These are phyloP conservation scores for Bothrops jararaca DNA, from an alignment of 2,113 vertebrate genomes.

Conservation along the genomic window DNA sequence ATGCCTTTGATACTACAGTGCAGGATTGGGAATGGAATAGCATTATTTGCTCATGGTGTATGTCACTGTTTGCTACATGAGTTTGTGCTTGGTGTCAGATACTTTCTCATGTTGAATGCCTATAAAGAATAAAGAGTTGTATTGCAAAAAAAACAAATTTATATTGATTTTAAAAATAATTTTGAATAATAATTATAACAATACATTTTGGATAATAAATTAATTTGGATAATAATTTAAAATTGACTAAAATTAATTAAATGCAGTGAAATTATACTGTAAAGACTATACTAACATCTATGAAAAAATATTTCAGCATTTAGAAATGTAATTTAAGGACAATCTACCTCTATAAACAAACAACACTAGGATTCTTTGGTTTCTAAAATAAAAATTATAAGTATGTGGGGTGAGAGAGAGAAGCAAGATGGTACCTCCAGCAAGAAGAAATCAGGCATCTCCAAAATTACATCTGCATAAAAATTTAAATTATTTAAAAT, in stretches of 20 bases:
- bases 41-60: conserved; percentile 46
- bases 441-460: neutral
- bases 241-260: neutral
- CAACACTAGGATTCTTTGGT: neutral
- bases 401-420: neutral
- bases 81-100: conserved; percentile 36
- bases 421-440: neutral
- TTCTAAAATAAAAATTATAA: neutral
- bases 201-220: neutral
- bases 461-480: neutral
- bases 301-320: neutral
- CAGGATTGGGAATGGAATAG: conserved; percentile 46
- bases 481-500: neutral
- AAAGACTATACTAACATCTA: neutral
- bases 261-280: conserved; percentile 4
- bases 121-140: conserved; percentile 40
- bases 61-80: conserved; percentile 31
- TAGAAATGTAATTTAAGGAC: neutral
- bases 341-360: neutral
- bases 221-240: neutral
- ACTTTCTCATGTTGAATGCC: conserved; percentile 23
- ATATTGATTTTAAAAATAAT: conserved; percentile 37
- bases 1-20: conserved; percentile 67
- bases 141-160: conserved; percentile 36
- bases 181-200: neutral